Evolutionary conservation across 2,888 invertebrate genomes (phyloP), one percentile per base, ranked within the genome.

Genomic region (Tetrapedia diversipes): DNA sequence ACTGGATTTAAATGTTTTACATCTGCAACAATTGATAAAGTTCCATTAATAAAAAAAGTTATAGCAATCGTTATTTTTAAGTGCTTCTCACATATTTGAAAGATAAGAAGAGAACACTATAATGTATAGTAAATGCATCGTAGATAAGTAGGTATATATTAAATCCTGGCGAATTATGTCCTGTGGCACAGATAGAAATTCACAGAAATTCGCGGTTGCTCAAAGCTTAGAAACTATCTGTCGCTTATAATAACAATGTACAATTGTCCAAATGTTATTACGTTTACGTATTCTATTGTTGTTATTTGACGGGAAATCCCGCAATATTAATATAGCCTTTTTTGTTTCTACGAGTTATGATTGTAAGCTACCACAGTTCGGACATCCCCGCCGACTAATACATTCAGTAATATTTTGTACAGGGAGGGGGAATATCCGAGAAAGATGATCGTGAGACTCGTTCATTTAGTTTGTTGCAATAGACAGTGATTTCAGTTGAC

Each of bases 341-440:
- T 27, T 51, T 53, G 16, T 2, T n/a, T 11, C 24, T 47, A 39
- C 22, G 39, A 32, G 19, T 39, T 14, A 19, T 14, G 22, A 41
- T n/a, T n/a, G n/a, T n/a, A n/a, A n/a, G n/a, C n/a, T n/a, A n/a
- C n/a, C n/a, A n/a, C n/a, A 61, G n/a, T 24, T 64, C 11, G 59
- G 59, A 24, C 8, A 60, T 57, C 72, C 73, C 72, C 75, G 57
- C 41, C 27, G 43, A 11, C 41, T 10, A 22, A 73, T 1, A 34
- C 19, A 39, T 43, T 69, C 32, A 19, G 41, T 41, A 69, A 56
- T 19, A 27, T 19, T n/a, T 16, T 19, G 11, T 10, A 19, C 8
- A 49, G n/a, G 27, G 57, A 37, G 19, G 43, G 63, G 51, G 54
- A 39, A 60, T 1, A n/a, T 37, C 16, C 27, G 39, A 66, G 19